Conservation (phyloP, 2,113 vertebrate genomes). For the Limanda limanda region DNA sequence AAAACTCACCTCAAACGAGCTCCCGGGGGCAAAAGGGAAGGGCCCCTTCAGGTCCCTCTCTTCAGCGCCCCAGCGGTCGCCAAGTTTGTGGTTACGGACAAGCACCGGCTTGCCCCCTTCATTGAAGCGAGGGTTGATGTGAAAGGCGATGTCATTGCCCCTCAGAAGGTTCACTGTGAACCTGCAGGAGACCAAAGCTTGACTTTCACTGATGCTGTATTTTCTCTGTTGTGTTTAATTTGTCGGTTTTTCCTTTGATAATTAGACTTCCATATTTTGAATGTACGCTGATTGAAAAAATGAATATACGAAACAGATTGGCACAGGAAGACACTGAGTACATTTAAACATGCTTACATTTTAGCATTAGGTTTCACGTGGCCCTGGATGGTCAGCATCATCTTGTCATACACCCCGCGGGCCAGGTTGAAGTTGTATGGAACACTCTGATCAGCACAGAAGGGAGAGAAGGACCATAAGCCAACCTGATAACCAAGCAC, state of each 20-base stretch:
- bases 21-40: slow-evolving; percentile 79
- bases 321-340: neutral
- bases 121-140: slow-evolving; percentile 84
- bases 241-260: neutral
- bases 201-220: neutral
- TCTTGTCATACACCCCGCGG: slow-evolving; percentile 83
- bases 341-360: slow-evolving; percentile 70
- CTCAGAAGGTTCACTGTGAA: slow-evolving; percentile 84
- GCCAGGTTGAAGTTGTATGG: slow-evolving; percentile 83
- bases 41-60: slow-evolving; percentile 79
- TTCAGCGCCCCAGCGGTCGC: slow-evolving; percentile 80
- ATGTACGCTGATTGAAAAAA: neutral
- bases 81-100: slow-evolving; percentile 82
- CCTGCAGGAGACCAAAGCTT: slow-evolving; percentile 58
- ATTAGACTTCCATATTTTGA: no score
- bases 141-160: slow-evolving; percentile 84
- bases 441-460: slow-evolving; percentile 69
- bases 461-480: neutral
- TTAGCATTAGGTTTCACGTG: slow-evolving; percentile 82
- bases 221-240: neutral
- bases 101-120: slow-evolving; percentile 79
- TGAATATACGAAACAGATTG: neutral
- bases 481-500: neutral
- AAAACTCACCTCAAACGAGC: slow-evolving; percentile 81
- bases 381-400: slow-evolving; percentile 84